These are phyloP conservation scores for Synergus laeviventris DNA, from an alignment of 2,888 invertebrate species.

Conservation along the genomic window DNA sequence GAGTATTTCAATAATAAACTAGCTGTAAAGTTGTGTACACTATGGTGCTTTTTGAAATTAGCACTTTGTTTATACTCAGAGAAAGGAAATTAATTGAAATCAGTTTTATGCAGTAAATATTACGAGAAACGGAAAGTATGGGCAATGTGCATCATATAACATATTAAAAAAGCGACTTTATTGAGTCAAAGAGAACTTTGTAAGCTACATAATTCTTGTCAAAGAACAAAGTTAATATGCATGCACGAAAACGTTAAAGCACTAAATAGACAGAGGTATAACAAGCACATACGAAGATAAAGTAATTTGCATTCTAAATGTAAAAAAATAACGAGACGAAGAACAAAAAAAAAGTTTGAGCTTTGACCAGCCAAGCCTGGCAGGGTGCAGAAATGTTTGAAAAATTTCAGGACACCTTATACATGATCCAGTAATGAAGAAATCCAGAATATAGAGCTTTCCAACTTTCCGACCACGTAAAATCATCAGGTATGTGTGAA, in stretches of 20 bases:
- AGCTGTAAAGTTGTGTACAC: too few species aligned
- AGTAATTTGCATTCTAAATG: constrained; percentile 14
- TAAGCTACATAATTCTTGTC: neutral
- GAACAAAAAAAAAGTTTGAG: neutral
- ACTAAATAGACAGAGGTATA: neutral
- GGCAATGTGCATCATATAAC: neutral
- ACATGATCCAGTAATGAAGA: constrained; percentile 67
- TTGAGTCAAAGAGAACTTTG: neutral
- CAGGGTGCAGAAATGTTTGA: constrained; percentile 44
- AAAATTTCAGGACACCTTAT: constrained; percentile 52
- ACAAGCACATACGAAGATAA: neutral
- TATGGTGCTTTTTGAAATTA: too few species aligned
- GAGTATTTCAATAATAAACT: neutral
- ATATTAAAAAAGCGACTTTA: neutral
- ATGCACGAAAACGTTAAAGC: neutral
- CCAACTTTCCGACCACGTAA: constrained; percentile 68
- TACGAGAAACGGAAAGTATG: too few species aligned
- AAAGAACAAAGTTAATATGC: constrained; percentile 1
- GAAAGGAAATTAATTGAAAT: too few species aligned
- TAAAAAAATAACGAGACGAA: constrained; percentile 19
- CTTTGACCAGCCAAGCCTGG: constrained; percentile 26
- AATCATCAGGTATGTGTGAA: constrained; percentile 60
- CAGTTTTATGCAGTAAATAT: too few species aligned
- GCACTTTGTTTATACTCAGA: too few species aligned
- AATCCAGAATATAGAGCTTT: constrained; percentile 63